Percentiles rank a stretch among this genome's conserved stretches.
These are phyloP conservation scores for Xerus inauris DNA, from an alignment of 2,113 vertebrate species.

Conservation along the genomic window DNA sequence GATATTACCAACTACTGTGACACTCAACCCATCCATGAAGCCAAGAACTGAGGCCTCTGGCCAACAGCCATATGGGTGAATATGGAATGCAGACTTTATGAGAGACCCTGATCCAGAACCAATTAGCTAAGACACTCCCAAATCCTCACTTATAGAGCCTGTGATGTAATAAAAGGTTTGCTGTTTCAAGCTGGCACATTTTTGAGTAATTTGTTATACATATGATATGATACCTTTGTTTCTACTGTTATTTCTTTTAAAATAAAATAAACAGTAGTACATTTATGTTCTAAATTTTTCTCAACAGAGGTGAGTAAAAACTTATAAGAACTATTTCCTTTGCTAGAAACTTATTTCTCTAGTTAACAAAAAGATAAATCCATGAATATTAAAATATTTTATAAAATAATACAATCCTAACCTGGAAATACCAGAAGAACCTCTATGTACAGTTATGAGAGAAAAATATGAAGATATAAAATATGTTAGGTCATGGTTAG, in stretches of 20 bases:
- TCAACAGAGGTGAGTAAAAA: neutral
- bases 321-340: neutral
- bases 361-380: neutral
- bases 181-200: neutral
- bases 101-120: neutral
- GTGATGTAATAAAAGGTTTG: neutral
- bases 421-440: neutral
- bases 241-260: neutral
- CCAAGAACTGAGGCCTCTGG: too few relatives aligned
- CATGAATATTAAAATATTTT: neutral
- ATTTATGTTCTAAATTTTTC: neutral
- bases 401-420: neutral
- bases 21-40: too few relatives aligned
- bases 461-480: neutral
- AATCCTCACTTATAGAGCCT: neutral
- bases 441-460: neutral
- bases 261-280: neutral
- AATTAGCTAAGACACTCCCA: neutral
- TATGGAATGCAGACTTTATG: neutral
- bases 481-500: neutral
- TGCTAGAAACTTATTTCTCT: neutral
- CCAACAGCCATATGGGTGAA: neutral
- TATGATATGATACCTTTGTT: neutral
- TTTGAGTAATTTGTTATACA: neutral
- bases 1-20: neutral